Evolutionary conservation across 2,797 vertebrate genomes (phyloP), one percentile per base, ranked within the genome.

Genomic region (Labroides dimidiatus): DNA sequence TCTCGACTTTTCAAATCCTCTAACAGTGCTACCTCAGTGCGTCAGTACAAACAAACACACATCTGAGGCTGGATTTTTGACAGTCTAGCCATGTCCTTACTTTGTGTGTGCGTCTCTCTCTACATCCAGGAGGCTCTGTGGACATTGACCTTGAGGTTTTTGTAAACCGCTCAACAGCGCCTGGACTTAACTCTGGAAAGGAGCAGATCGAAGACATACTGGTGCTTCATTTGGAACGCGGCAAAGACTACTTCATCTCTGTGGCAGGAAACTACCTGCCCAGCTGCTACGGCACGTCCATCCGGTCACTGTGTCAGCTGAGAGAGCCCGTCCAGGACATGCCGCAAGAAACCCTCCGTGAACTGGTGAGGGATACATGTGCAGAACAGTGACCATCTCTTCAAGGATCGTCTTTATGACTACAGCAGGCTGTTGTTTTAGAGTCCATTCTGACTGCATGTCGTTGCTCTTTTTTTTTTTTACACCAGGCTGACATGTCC

Each of bases 161-260:
- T 87, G 97, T 99, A 75, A 99, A 99, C 91, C 96, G 97, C 81
- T 90, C 92, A 3, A 96, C 95, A 2, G 97, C 97, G 21, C 95
- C 95, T 13, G 90, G 76, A 33, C 92, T 99, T n/a, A 99, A 97
- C 90, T 95, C 91, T 0, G 96, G 96, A 47, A 93, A 92, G 77
- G 93, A 99, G 77, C 88, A 91, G 64, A 93, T 99, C 0, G 98
- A 99, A 91, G 98, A 99, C 79, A 99, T 99, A 81, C 89, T 99
- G 81, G 95, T 99, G 75, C 94, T 99, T 39, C 98, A 98, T 79
- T 93, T 99, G 55, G 86, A 93, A 17, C 92, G 95, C 39, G 98
- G 98, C 37, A 99, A 99, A 83, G 98, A 99, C 91, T 99, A 98
- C 86, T 99, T 99, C 87, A 89, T 99, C n/a, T 95, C 97, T 0